Base-by-base conservation (phyloP, 2,888 invertebrate species). In the Dasypolia templi region DNA sequence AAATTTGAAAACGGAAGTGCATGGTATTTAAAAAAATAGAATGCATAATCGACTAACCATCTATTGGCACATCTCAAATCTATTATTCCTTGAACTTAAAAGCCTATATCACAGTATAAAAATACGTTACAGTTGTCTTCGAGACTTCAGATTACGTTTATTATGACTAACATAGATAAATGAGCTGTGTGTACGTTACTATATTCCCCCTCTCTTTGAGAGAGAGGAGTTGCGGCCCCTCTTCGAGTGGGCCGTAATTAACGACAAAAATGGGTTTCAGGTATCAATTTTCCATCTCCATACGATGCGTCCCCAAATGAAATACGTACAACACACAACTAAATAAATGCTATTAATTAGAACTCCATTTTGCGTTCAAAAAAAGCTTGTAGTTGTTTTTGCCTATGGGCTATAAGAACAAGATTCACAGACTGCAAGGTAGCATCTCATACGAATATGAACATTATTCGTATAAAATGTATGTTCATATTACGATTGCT, bases 91-190 rank as follows among this genome's bases (percentile, higher is more conserved):
- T 89, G 86, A 81, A 85, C 84, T 88, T 92, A 95, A 90, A 91
- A 89, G 90, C 87, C 93, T 95, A 95, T 96, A 96, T 96, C 96
- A 96, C 96, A 96, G 96, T 94, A 92, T 93, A 89, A 93, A 95
- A 95, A 95, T 95, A 96, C 94, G 90, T 91, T 81, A 76, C 89
- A 79, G 69, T 81, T 79, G 91, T 92, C 95, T 94, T 91, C 80
- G 39, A 94, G 93, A 93, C 90, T 83, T 78, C 82, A 87, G 55
- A 68, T 86, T 88, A 88, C 62, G 42, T 88, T 88, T 85, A 79
- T 62, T 86, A 81, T 69, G 76, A 82, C 86, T 88, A 88, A 79
- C 62, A 88, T 80, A 80, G 82, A 87, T 86, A 77, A 22, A 51
- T 49, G 49, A 63, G 56, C n/a, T 62, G 56, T 77, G 65, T 58